Conservation (phyloP, 2,797 vertebrate species). For the Nasua narica region DNA sequence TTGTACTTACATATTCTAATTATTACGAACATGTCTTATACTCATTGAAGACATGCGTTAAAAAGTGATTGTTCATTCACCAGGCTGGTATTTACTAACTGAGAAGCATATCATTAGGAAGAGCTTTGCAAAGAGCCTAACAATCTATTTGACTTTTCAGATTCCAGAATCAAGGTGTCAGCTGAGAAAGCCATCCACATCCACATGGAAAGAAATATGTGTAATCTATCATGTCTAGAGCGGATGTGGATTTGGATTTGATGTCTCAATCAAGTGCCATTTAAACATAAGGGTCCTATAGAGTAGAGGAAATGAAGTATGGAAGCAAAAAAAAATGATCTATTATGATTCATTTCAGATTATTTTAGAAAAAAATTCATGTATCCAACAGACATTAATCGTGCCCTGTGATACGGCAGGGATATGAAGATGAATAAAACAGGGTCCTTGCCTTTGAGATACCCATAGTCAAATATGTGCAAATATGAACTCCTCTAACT, state of each 20-base stretch:
- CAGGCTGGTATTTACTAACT: not conserved
- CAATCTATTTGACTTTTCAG: not conserved
- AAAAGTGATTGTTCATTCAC: not conserved
- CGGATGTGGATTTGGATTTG: not conserved
- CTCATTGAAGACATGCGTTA: not conserved
- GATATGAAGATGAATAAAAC: not conserved
- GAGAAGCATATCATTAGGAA: not conserved
- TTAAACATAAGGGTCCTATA: not conserved
- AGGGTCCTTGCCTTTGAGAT: not conserved
- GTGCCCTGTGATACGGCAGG: not conserved
- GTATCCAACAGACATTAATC: not conserved
- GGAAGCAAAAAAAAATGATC: not conserved
- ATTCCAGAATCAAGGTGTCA: not conserved
- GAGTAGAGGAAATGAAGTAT: not conserved
- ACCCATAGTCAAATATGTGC: not conserved
- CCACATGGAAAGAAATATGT: not conserved
- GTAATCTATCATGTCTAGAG: not conserved
- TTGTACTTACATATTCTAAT: not conserved
- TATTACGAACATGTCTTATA: not conserved
- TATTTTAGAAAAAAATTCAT: slow-evolving; percentile 9
- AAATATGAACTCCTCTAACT: not conserved
- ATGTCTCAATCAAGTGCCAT: not conserved
- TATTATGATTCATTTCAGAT: not conserved
- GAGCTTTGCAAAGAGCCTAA: not conserved
- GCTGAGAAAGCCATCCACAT: not conserved